Percentiles rank a stretch among this genome's conserved stretches.
These are phyloP conservation scores for Thecophora atra DNA, from an alignment of 2,888 invertebrate species.

Conservation along the genomic window DNA sequence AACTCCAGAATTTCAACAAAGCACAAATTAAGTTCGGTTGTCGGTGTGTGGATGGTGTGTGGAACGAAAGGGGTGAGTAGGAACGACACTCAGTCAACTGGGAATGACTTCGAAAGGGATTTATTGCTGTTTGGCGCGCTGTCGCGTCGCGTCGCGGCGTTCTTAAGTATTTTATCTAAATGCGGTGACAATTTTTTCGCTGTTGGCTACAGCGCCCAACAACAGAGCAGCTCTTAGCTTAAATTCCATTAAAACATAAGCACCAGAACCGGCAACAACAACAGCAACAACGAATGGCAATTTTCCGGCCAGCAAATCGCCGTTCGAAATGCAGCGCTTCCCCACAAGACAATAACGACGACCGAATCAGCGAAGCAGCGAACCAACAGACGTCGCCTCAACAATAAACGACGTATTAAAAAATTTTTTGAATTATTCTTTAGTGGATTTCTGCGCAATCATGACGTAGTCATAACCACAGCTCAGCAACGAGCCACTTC, in stretches of 20 bases:
- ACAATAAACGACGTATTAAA: constrained; percentile 6
- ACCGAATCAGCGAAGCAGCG: not conserved
- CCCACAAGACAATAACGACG: not conserved
- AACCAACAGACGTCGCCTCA: not conserved
- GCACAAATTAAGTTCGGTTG: not conserved
- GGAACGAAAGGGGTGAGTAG: not conserved
- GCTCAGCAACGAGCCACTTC: constrained; percentile 1
- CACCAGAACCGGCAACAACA: not conserved
- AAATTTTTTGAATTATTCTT: constrained; percentile 8
- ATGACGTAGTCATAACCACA: not conserved
- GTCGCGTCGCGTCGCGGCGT: not conserved
- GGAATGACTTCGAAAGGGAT: constrained; percentile 16
- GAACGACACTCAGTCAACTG: not conserved
- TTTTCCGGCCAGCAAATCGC: constrained; percentile 20
- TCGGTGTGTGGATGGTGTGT: not conserved
- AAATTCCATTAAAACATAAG: constrained; percentile 6
- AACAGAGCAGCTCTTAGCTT: not conserved
- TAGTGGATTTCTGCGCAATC: constrained; percentile 12
- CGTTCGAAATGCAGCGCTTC: not conserved
- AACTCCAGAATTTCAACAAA: constrained; percentile 7
- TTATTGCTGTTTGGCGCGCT: not conserved
- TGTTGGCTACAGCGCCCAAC: not conserved
- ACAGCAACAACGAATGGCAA: not conserved
- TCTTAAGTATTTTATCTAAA: constrained; percentile 3
- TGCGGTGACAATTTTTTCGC: not conserved